phyloP scores from a whole-genome alignment of 2,888 invertebrate genomes.

The Dorcus parallelipipedus region DNA sequence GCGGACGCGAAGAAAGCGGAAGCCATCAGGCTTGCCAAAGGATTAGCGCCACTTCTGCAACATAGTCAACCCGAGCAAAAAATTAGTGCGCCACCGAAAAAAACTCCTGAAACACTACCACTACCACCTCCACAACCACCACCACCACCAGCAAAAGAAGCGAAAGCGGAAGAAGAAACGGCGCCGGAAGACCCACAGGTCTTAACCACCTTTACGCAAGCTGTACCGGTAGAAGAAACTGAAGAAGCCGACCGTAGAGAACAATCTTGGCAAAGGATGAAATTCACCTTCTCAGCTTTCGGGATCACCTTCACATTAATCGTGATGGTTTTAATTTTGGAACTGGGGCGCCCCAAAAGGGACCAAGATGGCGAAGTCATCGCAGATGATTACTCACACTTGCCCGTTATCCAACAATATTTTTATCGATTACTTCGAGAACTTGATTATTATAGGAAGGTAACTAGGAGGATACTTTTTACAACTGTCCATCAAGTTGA shows the following conservation, averaged over 20 bases:
- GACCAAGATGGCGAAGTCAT: slow-evolving; percentile 72
- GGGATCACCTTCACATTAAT: slow-evolving; percentile 61
- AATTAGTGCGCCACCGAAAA: no score
- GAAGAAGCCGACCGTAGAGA: background rate
- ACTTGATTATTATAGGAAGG: slow-evolving; percentile 42
- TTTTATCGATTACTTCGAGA: slow-evolving; percentile 58
- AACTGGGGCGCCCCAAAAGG: slow-evolving; percentile 70
- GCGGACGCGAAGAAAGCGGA: no score
- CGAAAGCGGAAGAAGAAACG: background rate
- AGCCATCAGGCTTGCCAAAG: no score
- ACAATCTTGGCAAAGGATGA: slow-evolving; percentile 42
- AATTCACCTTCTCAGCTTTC: slow-evolving; percentile 47
- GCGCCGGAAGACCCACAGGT: background rate
- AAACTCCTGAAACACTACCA: no score
- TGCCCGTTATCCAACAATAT: slow-evolving; percentile 67
- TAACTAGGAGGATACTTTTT: slow-evolving; percentile 16
- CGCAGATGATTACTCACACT: slow-evolving; percentile 69
- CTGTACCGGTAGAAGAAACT: background rate
- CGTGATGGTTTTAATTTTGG: slow-evolving; percentile 60
- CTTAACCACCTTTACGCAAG: slow-evolving; percentile 4
- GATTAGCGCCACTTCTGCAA: no score
- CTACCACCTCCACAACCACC: no score
- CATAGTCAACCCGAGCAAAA: no score
- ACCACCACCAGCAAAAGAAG: background rate
- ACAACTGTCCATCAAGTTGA: background rate